Percentiles rank a stretch among this genome's conserved stretches.
These are phyloP conservation scores for Phenganax stokvisi DNA, from an alignment of 92 coral and sea anemone genomes.

Conservation along the genomic window DNA sequence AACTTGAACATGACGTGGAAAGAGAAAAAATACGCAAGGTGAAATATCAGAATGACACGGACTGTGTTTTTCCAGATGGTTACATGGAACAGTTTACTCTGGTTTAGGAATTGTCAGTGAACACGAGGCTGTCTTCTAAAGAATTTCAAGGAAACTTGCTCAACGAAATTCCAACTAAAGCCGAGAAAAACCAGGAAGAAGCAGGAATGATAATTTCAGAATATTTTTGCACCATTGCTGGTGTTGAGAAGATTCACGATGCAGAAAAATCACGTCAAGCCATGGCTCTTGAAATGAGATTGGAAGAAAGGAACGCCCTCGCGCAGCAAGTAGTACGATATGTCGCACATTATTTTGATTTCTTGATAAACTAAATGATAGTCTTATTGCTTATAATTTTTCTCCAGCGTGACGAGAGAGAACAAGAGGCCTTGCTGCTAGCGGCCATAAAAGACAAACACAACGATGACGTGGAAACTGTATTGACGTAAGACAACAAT, in stretches of 20 bases:
- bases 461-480: constrained; percentile 17
- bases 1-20: constrained; percentile 85
- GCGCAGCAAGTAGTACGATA: constrained; percentile 60
- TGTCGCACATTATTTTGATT: neutral
- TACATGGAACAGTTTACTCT: neutral
- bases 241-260: constrained; percentile 75
- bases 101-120: constrained; percentile 75
- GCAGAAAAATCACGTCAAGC: constrained; percentile 82
- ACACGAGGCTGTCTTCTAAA: constrained; percentile 71
- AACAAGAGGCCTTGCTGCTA: constrained; percentile 13
- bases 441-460: constrained; percentile 31
- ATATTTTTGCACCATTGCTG: constrained; percentile 74
- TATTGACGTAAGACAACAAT: constrained; percentile 10
- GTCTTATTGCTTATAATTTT: neutral
- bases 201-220: constrained; percentile 63
- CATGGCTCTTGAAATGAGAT: constrained; percentile 89
- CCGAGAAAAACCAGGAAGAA: constrained; percentile 67
- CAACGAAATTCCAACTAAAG: constrained; percentile 65
- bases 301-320: constrained; percentile 78
- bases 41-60: neutral
- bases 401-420: constrained; percentile 14
- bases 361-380: too few relatives aligned
- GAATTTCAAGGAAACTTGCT: constrained; percentile 79
- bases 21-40: constrained; percentile 92
- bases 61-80: neutral